Percentiles rank a stretch among this genome's conserved stretches.
Evolutionary conservation across 2,797 vertebrate species (phyloP).

Genomic region (Scleropages formosus): DNA sequence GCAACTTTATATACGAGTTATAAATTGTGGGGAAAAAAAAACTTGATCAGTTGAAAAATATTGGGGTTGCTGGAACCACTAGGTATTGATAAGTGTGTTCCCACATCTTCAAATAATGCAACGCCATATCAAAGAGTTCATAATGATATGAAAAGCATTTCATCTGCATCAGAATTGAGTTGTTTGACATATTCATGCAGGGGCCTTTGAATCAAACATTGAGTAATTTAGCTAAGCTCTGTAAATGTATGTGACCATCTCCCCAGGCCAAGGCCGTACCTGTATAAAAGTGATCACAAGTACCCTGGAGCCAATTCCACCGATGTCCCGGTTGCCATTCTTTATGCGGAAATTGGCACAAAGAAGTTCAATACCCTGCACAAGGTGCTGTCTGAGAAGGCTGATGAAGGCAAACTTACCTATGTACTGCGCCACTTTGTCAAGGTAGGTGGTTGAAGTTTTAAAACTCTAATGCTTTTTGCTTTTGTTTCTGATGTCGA

Average conservation of each 20-base stretch:
- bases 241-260: conserved; percentile 32
- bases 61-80: too few relatives aligned
- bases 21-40: too few relatives aligned
- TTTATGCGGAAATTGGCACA: conserved; percentile 94
- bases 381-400: conserved; percentile 80
- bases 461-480: too few relatives aligned
- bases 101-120: too few relatives aligned
- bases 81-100: too few relatives aligned
- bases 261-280: conserved; percentile 82
- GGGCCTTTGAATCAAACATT: not conserved
- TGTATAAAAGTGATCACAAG: conserved; percentile 88
- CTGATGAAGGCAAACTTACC: conserved; percentile 71
- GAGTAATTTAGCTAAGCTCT: not conserved
- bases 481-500: not conserved
- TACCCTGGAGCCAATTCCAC: conserved; percentile 76
- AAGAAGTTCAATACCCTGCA: conserved; percentile 86
- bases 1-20: too few relatives aligned
- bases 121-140: too few relatives aligned
- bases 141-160: too few relatives aligned
- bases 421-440: conserved; percentile 93
- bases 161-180: too few relatives aligned
- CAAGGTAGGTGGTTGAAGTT: conserved; percentile 67
- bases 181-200: too few relatives aligned
- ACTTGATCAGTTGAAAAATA: too few relatives aligned
- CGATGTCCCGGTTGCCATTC: conserved; percentile 77